phyloP scores from a whole-genome alignment of 2,113 vertebrate species.

The Ancistrus triradiatus region DNA sequence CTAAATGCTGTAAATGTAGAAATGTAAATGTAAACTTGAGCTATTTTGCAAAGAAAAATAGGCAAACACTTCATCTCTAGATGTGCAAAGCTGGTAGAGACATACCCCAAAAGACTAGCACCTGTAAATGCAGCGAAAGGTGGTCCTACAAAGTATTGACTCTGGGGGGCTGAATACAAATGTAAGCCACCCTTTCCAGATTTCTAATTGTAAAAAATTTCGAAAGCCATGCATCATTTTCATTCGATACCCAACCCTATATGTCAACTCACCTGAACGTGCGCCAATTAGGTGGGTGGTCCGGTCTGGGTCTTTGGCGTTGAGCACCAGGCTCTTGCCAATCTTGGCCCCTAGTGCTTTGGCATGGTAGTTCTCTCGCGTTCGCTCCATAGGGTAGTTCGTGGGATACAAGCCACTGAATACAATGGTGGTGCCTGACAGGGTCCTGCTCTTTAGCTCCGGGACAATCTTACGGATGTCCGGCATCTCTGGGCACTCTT shows the following conservation, averaged over 20 bases:
- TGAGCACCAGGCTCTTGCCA: slow-evolving; percentile 74
- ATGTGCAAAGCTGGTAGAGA: too few species aligned
- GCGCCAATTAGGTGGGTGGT: slow-evolving; percentile 91
- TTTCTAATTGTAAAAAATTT: too few species aligned
- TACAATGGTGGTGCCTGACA: slow-evolving; percentile 78
- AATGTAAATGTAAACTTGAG: too few species aligned
- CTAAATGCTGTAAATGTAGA: too few species aligned
- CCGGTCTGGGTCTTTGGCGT: slow-evolving; percentile 70
- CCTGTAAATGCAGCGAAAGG: neutral
- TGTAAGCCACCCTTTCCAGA: too few species aligned
- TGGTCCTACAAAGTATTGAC: neutral
- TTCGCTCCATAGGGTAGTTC: slow-evolving; percentile 89
- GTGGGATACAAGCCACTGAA: slow-evolving; percentile 96
- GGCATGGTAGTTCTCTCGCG: slow-evolving; percentile 89
- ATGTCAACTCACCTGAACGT: slow-evolving; percentile 81
- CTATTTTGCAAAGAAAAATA: too few species aligned
- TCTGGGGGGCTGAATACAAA: too few species aligned
- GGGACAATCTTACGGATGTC: slow-evolving; percentile 93
- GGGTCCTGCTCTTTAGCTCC: slow-evolving; percentile 82
- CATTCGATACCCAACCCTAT: too few species aligned
- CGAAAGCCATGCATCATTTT: too few species aligned
- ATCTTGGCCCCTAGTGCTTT: slow-evolving; percentile 87
- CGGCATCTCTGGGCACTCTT: slow-evolving; percentile 72
- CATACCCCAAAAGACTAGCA: too few species aligned
- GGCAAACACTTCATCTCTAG: too few species aligned